Evolutionary conservation across 2,888 invertebrate species (phyloP), one percentile per base, ranked within the genome.

Genomic region (Blomia tropicalis): DNA sequence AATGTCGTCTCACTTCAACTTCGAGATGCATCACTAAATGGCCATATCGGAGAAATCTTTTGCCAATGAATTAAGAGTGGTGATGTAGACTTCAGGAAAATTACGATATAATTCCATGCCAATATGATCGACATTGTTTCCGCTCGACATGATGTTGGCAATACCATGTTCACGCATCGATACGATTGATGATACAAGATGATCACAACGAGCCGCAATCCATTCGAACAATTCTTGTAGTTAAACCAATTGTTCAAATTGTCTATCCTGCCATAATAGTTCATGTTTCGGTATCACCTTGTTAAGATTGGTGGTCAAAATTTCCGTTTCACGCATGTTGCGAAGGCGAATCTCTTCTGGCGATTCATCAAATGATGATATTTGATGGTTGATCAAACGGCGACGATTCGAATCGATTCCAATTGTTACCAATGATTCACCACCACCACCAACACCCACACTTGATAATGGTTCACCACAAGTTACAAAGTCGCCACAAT

Each of bases 21-120:
- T 96, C 95, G 69, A 95, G 78, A 78, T 95, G 93, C 60, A 95
- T 77, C 64, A 95, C 83, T 44, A 96, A 77, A 64, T 87, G 0
- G 90, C 84, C 62, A 92, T 79, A 70, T 90, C 88, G 71, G 89
- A 85, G 72, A 89, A 90, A 67, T 86, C 85, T 68, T 81, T 77
- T 0, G 86, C 84, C 59, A 87, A 79, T 66, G 70, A 69, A 51
- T 70, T 65, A 4, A 70, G 60, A 4, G 67, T 64, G 30, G 58
- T 63, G n/a, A 67, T 36, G 27, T 43, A 51, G 25, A 62, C 62
- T 17, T 65, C 61, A 19, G 60, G 59, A 11, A 63, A 22, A 31
- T 56, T n/a, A 25, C 29, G 25, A 17, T 14, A 29, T 30, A 7
- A 25, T 14, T 43, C 61, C 43, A 51, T 41, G 22, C 56, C 41